Conservation (phyloP, 1,140 invertebrate genomes). For the Leptinotarsa texana region DNA sequence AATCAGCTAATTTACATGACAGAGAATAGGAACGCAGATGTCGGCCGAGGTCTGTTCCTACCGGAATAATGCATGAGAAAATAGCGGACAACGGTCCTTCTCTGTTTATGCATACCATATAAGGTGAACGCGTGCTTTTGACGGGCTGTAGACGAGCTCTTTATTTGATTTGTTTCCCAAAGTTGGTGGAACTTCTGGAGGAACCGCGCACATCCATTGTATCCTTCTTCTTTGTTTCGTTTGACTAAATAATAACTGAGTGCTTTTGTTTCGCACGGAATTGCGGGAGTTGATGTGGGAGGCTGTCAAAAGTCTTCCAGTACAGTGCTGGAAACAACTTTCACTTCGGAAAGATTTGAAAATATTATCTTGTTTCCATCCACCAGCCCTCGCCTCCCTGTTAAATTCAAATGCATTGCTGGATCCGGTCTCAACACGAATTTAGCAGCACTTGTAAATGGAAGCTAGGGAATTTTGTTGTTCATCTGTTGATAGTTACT, state of each 20-base stretch:
- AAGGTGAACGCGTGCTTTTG: conserved; percentile 39
- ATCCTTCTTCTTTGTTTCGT: neutral
- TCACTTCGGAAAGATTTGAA: too few relatives aligned
- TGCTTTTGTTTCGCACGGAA: neutral
- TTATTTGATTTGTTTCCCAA: conserved; percentile 23
- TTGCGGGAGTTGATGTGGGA: neutral
- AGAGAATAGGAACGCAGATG: conserved; percentile 40
- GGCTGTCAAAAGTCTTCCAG: neutral
- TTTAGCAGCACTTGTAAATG: too few relatives aligned
- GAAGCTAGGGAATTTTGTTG: too few relatives aligned
- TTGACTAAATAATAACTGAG: neutral
- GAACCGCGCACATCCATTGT: conserved; percentile 15
- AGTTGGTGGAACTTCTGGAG: conserved; percentile 11
- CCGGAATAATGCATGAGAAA: conserved; percentile 45
- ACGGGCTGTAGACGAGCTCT: conserved; percentile 21
- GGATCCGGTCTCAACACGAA: too few relatives aligned
- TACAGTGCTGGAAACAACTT: too few relatives aligned
- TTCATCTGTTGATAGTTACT: too few relatives aligned
- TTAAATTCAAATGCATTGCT: too few relatives aligned
- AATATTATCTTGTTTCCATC: too few relatives aligned
- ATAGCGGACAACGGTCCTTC: conserved; percentile 36
- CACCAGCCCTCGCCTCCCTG: too few relatives aligned
- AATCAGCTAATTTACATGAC: conserved; percentile 48
- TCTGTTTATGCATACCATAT: conserved; percentile 46
- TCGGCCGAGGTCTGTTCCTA: conserved; percentile 37